A percentile compares a stretch with the other conserved stretches of the same genome.
Conservation (phyloP, 2,113 vertebrate genomes). For the Ciconia stormi region DNA sequence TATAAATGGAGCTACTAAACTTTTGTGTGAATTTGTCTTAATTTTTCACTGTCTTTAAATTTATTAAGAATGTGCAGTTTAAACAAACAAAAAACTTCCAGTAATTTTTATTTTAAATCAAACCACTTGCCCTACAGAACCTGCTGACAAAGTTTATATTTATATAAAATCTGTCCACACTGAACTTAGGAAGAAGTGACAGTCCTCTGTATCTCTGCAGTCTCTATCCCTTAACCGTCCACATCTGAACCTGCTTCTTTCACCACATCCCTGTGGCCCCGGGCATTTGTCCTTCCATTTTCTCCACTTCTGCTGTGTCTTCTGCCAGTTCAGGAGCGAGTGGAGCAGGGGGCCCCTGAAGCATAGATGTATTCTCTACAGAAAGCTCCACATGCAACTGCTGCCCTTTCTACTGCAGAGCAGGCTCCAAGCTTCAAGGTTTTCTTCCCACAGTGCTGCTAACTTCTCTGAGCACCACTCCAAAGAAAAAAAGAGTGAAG, state of each 20-base stretch:
- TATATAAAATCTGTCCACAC: neutral
- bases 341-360: neutral
- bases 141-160: neutral
- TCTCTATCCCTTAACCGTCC: neutral
- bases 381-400: neutral
- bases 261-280: too few species aligned
- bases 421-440: neutral
- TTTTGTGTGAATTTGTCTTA: neutral
- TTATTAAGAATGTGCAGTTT: neutral
- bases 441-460: neutral
- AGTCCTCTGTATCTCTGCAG: neutral
- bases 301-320: neutral
- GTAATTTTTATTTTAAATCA: neutral
- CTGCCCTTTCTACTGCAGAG: neutral
- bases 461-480: neutral
- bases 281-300: neutral
- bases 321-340: neutral
- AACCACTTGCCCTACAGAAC: neutral
- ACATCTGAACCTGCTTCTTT: neutral
- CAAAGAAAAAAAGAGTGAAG: neutral
- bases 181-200: neutral
- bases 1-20: neutral
- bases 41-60: neutral
- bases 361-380: neutral
- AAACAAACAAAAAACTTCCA: neutral